A percentile compares a stretch with the other conserved stretches of the same genome.
Evolutionary conservation across 2,113 vertebrate species (phyloP).

Genomic region (Nycticryphes semicollaris): DNA sequence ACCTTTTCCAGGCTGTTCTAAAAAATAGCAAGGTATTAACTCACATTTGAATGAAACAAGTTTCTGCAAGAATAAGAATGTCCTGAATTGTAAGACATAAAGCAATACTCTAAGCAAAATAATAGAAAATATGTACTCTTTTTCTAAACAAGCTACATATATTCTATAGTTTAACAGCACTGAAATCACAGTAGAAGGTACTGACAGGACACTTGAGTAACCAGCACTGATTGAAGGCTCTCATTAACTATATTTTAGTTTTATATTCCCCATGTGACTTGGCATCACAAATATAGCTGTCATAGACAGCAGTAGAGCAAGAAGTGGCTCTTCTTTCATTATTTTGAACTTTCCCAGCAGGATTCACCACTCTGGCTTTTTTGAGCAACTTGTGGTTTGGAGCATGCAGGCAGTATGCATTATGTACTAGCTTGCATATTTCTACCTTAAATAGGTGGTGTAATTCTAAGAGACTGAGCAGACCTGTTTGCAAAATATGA

Average conservation of each 20-base stretch:
- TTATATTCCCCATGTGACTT: not conserved
- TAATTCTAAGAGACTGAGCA: constrained; percentile 35
- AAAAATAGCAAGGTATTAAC: not conserved
- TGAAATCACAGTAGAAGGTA: not conserved
- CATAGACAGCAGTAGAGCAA: constrained; percentile 12
- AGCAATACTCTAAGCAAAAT: not conserved
- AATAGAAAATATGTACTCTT: not conserved
- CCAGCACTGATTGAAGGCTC: constrained; percentile 2
- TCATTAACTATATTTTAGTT: constrained; percentile 34
- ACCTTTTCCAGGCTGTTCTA: not conserved
- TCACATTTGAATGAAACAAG: not conserved
- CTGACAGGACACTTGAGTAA: not conserved
- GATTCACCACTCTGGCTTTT: constrained; percentile 52
- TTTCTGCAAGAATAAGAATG: not conserved
- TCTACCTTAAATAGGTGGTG: constrained; percentile 66
- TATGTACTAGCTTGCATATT: constrained; percentile 59
- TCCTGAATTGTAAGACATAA: not conserved
- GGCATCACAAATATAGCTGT: constrained; percentile 42
- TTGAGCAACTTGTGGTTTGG: constrained; percentile 71
- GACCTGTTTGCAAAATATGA: constrained; percentile 54
- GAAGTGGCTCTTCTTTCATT: constrained; percentile 56
- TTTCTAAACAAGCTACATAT: not conserved
- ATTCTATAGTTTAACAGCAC: not conserved
- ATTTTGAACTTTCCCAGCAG: constrained; percentile 67
- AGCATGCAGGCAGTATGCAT: constrained; percentile 49